Evolutionary conservation across 2,113 vertebrate species (phyloP), one percentile per base, ranked within the genome.

Genomic region (Uropsilus gracilis): DNA sequence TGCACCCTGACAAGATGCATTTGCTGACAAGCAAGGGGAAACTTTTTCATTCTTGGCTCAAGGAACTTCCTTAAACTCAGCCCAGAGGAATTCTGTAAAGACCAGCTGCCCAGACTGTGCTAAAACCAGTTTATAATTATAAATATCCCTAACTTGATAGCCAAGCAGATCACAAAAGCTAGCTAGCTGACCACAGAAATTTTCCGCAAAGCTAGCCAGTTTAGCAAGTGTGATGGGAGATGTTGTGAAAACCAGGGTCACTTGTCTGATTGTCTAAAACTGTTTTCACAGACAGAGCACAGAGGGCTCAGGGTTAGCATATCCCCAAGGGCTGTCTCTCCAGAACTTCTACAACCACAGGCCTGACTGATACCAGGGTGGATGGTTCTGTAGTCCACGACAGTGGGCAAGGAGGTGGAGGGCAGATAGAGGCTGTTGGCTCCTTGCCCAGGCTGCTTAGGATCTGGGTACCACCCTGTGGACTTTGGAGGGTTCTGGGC

Each of bases 91-190:
- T 89, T 89, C 86, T 69, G 53, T 72, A 28, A 63, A 92, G 83
- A 50, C 53, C 90, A 92, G 66, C 90, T 77, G 88, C 92, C 78
- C 75, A 53, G 66, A 86, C 66, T n/a, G 48, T 78, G 59, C 81
- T 86, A 39, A 94, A 94, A n/a, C 77, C 90, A 69, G 73, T 88
- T 92, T 88, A 83, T 71, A 86, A 95, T 88, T 78, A 85, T 90
- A 94, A 96, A 86, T 88, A 94, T 75, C 59, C 53, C 39, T 66
- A 66, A 76, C 50, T 66, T 61, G 37, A 89, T 68, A 91, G 76
- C 93, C 81, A 89, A 87, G 77, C 39, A 24, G 77, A 91, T 88
- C 80, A 73, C 91, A 95, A 91, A 92, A 86, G 48, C 75, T 66
- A 42, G 68, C 66, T 86, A 75, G 92, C 69, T 61, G 66, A 94